phyloP scores from a whole-genome alignment of 2,113 vertebrate genomes.

The Eolophus roseicapilla region DNA sequence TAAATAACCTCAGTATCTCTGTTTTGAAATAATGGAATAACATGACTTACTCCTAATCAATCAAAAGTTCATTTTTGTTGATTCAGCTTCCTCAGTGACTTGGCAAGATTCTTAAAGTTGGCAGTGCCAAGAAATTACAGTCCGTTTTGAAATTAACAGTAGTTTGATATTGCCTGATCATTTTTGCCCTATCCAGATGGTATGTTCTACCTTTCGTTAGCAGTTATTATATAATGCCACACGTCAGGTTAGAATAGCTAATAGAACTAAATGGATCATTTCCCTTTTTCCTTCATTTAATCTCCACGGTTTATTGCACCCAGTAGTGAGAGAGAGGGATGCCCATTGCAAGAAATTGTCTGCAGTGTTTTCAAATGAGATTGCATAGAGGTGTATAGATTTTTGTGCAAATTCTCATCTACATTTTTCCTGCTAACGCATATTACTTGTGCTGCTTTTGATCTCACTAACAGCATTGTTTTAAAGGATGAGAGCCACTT shows the following conservation, averaged over 20 bases:
- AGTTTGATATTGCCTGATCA: neutral
- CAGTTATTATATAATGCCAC: conserved; percentile 48
- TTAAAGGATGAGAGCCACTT: neutral
- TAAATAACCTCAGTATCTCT: conserved; percentile 44
- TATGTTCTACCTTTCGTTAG: conserved; percentile 23
- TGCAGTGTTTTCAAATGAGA: conserved; percentile 42
- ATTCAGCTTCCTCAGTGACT: conserved; percentile 51
- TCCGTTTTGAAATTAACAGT: neutral
- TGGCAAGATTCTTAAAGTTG: conserved; percentile 41
- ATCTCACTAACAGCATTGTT: neutral
- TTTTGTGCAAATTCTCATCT: conserved; percentile 42
- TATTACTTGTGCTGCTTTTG: conserved; percentile 13
- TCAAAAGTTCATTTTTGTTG: conserved; percentile 64
- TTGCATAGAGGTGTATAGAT: conserved; percentile 22
- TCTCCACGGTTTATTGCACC: conserved; percentile 53
- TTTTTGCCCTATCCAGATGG: neutral
- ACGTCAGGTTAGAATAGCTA: conserved; percentile 55
- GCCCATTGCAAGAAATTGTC: neutral
- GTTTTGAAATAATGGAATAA: conserved; percentile 48
- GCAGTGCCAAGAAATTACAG: conserved; percentile 8
- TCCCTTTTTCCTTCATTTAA: conserved; percentile 49
- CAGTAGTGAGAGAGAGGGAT: neutral
- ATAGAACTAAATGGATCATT: conserved; percentile 53
- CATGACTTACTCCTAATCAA: conserved; percentile 57
- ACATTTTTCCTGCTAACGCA: conserved; percentile 16